These are phyloP conservation scores for Drosophila dunni DNA, from an alignment of 1,140 invertebrate genomes.

Conservation along the genomic window DNA sequence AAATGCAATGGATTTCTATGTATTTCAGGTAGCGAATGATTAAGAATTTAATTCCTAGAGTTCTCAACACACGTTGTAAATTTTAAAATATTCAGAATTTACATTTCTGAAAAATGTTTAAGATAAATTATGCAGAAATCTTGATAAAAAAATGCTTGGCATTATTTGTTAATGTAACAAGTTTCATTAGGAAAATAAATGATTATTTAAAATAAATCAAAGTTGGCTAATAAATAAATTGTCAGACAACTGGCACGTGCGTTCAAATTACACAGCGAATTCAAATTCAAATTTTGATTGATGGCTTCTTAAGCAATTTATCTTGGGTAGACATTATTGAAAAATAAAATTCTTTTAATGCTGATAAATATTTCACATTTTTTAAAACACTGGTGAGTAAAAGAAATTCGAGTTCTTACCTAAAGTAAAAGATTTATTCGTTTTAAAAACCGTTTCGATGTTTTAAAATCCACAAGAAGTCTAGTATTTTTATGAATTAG, in stretches of 20 bases:
- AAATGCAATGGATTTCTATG: not conserved
- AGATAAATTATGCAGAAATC: not conserved
- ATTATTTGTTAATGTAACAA: not conserved
- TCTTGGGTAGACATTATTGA: not conserved
- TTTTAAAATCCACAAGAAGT: too few relatives aligned
- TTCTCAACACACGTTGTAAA: not conserved
- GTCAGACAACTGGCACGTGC: slow-evolving; percentile 8
- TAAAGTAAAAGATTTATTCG: too few relatives aligned
- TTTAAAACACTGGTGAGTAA: not conserved
- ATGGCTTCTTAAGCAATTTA: slow-evolving; percentile 3
- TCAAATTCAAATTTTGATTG: slow-evolving; percentile 5
- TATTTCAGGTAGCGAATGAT: not conserved
- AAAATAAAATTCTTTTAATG: not conserved
- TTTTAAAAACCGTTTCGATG: too few relatives aligned
- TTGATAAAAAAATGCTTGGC: not conserved
- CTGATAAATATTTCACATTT: not conserved
- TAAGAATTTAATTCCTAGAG: not conserved
- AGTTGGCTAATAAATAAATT: not conserved
- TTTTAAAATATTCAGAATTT: not conserved
- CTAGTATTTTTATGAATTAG: too few relatives aligned
- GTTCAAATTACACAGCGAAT: not conserved
- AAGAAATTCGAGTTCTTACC: too few relatives aligned
- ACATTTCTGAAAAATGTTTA: not conserved
- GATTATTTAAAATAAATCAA: not conserved
- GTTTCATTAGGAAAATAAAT: not conserved